Evolutionary conservation across 2,888 invertebrate genomes (phyloP).

Genomic region (Mechanitis mazaeus): DNA sequence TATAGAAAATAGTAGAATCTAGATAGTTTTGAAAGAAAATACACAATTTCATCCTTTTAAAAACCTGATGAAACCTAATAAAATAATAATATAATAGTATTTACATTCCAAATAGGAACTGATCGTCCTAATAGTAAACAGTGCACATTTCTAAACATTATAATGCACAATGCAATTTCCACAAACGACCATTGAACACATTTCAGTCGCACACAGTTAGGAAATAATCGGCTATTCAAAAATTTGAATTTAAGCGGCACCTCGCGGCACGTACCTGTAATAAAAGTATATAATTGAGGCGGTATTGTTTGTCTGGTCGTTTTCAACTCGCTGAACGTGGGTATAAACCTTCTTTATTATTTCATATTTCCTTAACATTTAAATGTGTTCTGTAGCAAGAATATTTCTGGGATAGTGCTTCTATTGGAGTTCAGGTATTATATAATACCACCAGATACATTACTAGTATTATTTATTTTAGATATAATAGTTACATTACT

Average conservation of each 20-base stretch:
- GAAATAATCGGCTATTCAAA: constrained; percentile 25
- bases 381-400: not conserved
- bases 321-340: constrained; percentile 32
- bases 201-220: constrained; percentile 11
- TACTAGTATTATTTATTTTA: too few relatives aligned
- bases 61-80: too few relatives aligned
- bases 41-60: too few relatives aligned
- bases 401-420: not conserved
- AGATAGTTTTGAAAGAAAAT: too few relatives aligned
- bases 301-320: constrained; percentile 29
- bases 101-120: too few relatives aligned
- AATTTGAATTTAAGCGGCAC: constrained; percentile 31
- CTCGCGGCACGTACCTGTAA: constrained; percentile 29
- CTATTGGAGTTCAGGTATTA: too few relatives aligned
- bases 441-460: too few relatives aligned
- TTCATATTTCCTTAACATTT: not conserved
- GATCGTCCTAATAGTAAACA: too few relatives aligned
- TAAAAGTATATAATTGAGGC: constrained; percentile 35
- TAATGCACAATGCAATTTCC: constrained; percentile 9
- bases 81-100: too few relatives aligned
- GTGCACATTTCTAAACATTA: not conserved
- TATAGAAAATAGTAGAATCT: too few relatives aligned
- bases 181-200: constrained; percentile 13
- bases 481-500: too few relatives aligned
- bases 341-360: constrained; percentile 19